Base-by-base conservation (phyloP, 2,113 vertebrate species). In the Perca flavescens region DNA sequence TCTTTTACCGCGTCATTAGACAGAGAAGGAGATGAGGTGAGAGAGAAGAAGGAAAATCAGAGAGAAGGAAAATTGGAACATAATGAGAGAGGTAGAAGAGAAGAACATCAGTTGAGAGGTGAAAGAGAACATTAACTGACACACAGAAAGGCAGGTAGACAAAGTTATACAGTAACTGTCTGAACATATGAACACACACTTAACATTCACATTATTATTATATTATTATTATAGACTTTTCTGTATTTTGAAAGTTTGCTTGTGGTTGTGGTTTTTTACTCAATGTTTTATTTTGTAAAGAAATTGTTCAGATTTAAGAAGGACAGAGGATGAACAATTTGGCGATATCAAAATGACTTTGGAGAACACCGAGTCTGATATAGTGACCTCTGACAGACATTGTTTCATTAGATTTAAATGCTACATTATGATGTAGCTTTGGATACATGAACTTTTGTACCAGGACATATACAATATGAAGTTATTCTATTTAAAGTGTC, bases 1-100 rank as follows among this genome's bases (percentile, higher is more conserved):
- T 43, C 66, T 81, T 77, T 84, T 74, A 54, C 49, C 12, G 57
- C 63, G 52, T 83, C 86, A 86, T 88, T 80, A 83, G 73, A 73
- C 43, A 54, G 56, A 52, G 68, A 40, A 6, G 57, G 74, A 79
- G 79, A 85, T 67, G 75, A 88, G 79, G 40, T 73, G 60, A 21
- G 66, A 79, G 63, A 79, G 34, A 25, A 22, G 68, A 31, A 47
- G 54, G 79, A 19, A 71, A 72, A 76, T 47, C 28, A 28, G 28
- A 28, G 28, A 22, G 68, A 31, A 47, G 54, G 79, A 19, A 71
- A 72, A 76, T 47, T 19, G 16, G 60, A 57, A 43, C 58, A 36
- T 68, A 79, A 82, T 82, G 74, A 88, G 61, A 67, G 67, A 50
- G 22, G 21, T 25, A 22, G 40, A 40, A 31, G 40, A 73, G 49